Evolutionary conservation across 2,797 vertebrate species (phyloP), one percentile per base, ranked within the genome.

Genomic region (Smutsia gigantea): DNA sequence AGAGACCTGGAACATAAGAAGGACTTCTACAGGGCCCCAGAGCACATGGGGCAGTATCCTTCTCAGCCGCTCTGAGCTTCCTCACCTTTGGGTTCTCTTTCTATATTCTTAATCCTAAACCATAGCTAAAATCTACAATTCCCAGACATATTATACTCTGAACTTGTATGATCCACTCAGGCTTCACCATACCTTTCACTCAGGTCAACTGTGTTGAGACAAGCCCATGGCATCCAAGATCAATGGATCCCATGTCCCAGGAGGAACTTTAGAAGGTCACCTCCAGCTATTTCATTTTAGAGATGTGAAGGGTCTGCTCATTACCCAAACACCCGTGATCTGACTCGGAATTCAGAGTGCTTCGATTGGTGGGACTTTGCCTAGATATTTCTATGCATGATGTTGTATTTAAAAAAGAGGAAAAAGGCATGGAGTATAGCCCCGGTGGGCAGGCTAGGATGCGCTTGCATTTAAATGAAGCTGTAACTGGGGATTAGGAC

Each of bases 391-490:
- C 64, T 87, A 18, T 42, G n/a, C 49, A 51, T 64, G 64, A 84
- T 85, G 34, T 37, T n/a, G 55, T 81, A 74, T 93, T 85, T 92
- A 42, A 23, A 89, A 93, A 74, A 53, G n/a, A 74, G 17, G 42
- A 25, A 69, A 46, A 61, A 90, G 37, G 15, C 79, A 53, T 8
- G 29, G 6, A 74, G 23, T 31, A n/a, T 55, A 64, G 5, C 11
- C 63, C 68, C 90, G 46, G 68, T 51, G 57, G 39, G 55, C 31
- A 85, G 27, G 1, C 64, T 25, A 31, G 34, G 82, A 90, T 49
- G 59, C 21, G 6, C 79, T 96, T 86, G 78, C 96, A 94, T 59
- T 86, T 89, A 69, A 97, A 29, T 46, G 15, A 23, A 81, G 42
- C 21, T 77, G 4, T 57, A 90, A 71, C 19, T 51, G 64, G 42